A percentile compares a stretch with the other conserved stretches of the same genome.
These are phyloP conservation scores for Tenthredo livida DNA, from an alignment of 2,888 invertebrate species.

Conservation along the genomic window DNA sequence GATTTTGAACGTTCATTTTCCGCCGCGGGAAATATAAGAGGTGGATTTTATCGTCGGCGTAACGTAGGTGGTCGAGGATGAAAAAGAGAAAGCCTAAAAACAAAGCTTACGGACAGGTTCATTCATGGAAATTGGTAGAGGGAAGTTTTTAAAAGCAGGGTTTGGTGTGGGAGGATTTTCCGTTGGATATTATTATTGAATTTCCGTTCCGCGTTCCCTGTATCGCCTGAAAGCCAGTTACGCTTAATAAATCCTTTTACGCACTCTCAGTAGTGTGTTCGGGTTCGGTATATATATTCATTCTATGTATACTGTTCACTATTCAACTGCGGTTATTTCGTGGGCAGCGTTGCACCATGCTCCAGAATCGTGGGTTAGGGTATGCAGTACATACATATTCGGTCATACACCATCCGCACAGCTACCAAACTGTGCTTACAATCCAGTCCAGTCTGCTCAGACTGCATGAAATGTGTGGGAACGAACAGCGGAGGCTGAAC, in stretches of 20 bases:
- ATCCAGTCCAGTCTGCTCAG: conserved; percentile 23
- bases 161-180: conserved; percentile 2
- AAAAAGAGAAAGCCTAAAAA: not conserved
- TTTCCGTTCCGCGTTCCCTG: conserved; percentile 7
- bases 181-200: conserved; percentile 40
- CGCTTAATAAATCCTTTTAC: conserved; percentile 50
- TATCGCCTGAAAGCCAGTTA: conserved; percentile 47
- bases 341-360: conserved; percentile 25
- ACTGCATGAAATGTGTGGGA: not conserved
- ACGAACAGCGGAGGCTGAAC: conserved; percentile 6
- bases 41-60: not conserved
- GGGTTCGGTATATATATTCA: conserved; percentile 19
- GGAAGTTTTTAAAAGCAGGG: conserved; percentile 38
- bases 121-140: conserved; percentile 15
- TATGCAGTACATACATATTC: not conserved
- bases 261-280: conserved; percentile 39
- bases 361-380: not conserved
- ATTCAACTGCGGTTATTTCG: conserved; percentile 31
- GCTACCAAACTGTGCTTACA: not conserved
- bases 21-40: not conserved
- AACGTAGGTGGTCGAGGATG: not conserved
- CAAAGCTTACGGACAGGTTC: conserved; percentile 23
- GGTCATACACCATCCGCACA: conserved; percentile 5
- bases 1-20: not conserved
- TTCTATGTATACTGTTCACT: conserved; percentile 12